Evolutionary conservation across 1,140 invertebrate species (phyloP).

Genomic region (Scaptomyza montana): DNA sequence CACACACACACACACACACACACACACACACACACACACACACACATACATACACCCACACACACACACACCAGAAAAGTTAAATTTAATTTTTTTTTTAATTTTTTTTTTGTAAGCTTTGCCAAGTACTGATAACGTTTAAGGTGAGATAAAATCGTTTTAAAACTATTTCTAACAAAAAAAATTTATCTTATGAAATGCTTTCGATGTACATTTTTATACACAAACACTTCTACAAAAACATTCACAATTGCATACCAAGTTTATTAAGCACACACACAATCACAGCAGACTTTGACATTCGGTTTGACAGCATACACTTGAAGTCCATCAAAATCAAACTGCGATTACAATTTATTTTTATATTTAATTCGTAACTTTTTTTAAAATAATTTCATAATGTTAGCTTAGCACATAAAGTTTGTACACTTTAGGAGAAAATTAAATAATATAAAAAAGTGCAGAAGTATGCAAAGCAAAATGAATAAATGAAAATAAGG

Average conservation of each 20-base stretch:
- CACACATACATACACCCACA: too few species aligned
- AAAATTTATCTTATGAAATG: slow-evolving; percentile 56
- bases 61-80: slow-evolving; percentile 23
- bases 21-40: too few species aligned
- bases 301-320: slow-evolving; percentile 44
- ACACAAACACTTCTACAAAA: slow-evolving; percentile 39
- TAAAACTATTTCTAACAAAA: slow-evolving; percentile 71
- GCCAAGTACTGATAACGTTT: slow-evolving; percentile 83
- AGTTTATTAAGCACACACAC: slow-evolving; percentile 27
- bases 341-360: slow-evolving; percentile 57
- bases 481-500: slow-evolving; percentile 27
- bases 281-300: slow-evolving; percentile 59
- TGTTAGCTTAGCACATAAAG: slow-evolving; percentile 45
- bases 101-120: slow-evolving; percentile 83
- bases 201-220: slow-evolving; percentile 68
- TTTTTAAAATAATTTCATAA: slow-evolving; percentile 58
- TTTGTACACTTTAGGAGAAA: slow-evolving; percentile 52
- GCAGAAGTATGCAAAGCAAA: slow-evolving; percentile 15
- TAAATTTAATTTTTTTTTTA: slow-evolving; percentile 56
- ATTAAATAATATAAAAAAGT: slow-evolving; percentile 21
- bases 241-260: slow-evolving; percentile 1
- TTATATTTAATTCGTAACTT: slow-evolving; percentile 41
- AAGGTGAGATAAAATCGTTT: slow-evolving; percentile 82
- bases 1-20: too few species aligned
- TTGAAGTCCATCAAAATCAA: slow-evolving; percentile 34